These are phyloP conservation scores for Eristalis tenax DNA, from an alignment of 2,888 invertebrate species.

Conservation along the genomic window DNA sequence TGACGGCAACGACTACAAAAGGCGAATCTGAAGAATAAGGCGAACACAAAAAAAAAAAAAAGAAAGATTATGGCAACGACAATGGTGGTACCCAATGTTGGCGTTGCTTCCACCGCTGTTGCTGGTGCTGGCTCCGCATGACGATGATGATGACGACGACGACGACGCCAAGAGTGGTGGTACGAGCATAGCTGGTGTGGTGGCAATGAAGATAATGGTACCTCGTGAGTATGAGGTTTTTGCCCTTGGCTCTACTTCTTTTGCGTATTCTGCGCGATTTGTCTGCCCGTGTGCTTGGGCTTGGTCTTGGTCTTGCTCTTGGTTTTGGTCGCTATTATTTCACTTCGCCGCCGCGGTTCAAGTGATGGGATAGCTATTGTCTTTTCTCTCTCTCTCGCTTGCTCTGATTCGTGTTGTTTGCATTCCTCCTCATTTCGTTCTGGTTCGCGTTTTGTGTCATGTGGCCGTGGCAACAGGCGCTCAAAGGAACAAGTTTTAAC, in stretches of 20 bases:
- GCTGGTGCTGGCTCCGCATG: neutral
- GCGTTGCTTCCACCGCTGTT: neutral
- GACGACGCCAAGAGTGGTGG: neutral
- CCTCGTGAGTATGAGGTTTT: constrained; percentile 72
- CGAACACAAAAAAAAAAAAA: neutral
- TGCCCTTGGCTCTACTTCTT: constrained; percentile 73
- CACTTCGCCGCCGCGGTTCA: constrained; percentile 5
- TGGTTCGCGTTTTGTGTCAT: constrained; percentile 27
- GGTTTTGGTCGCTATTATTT: neutral
- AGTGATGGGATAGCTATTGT: constrained; percentile 33
- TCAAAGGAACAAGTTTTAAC: constrained; percentile 53
- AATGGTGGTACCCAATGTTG: constrained; percentile 25
- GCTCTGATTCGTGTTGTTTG: neutral
- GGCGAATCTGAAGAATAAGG: constrained; percentile 42
- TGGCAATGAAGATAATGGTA: constrained; percentile 18
- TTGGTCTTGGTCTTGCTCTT: constrained; percentile 2
- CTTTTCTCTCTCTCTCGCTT: neutral
- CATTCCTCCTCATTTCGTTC: constrained; percentile 31
- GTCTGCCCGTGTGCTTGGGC: constrained; percentile 12
- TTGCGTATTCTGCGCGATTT: constrained; percentile 48
- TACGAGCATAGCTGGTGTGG: constrained; percentile 13
- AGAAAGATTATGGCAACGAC: constrained; percentile 46
- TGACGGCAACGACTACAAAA: constrained; percentile 26
- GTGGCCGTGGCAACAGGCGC: constrained; percentile 53
- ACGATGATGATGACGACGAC: constrained; percentile 8